Evolutionary conservation across 2,888 invertebrate species (phyloP).

Genomic region (Ptilodon capucinus): DNA sequence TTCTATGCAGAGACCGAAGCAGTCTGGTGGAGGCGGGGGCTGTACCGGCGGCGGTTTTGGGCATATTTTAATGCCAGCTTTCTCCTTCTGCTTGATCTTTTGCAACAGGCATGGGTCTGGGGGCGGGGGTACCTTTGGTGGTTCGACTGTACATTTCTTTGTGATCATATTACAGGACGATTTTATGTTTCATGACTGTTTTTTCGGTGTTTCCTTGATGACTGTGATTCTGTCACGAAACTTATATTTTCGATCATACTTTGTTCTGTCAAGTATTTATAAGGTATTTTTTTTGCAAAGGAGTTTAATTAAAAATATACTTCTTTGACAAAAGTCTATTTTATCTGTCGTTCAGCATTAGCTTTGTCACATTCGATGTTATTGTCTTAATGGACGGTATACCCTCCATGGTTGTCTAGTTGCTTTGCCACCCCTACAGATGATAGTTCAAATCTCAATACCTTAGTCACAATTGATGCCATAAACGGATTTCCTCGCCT

Average conservation of each 20-base stretch:
- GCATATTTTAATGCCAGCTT: conserved; percentile 56
- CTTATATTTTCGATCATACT: background rate
- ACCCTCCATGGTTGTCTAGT: too few relatives aligned
- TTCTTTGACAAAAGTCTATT: too few relatives aligned
- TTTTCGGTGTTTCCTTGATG: background rate
- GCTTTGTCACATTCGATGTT: too few relatives aligned
- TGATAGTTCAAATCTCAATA: too few relatives aligned
- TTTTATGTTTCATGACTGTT: conserved; percentile 1
- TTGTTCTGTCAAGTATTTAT: background rate
- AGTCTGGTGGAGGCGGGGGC: conserved; percentile 39
- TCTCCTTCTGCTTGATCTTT: conserved; percentile 37
- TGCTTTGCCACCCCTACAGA: too few relatives aligned
- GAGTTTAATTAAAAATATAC: too few relatives aligned
- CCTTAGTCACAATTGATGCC: too few relatives aligned
- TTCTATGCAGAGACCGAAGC: conserved; percentile 56
- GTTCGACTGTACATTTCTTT: conserved; percentile 51
- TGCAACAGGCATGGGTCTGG: conserved; percentile 49
- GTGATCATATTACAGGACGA: conserved; percentile 42
- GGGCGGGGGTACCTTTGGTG: conserved; percentile 41
- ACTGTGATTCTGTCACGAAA: background rate
- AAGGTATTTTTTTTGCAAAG: background rate
- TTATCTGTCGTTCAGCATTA: too few relatives aligned
- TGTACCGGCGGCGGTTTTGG: conserved; percentile 37
- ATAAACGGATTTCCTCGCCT: too few relatives aligned
- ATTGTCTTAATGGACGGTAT: too few relatives aligned